Percentiles rank a stretch among this genome's conserved stretches.
phyloP scores from a whole-genome alignment of 2,113 vertebrate genomes.

The Manacus vitellinus region DNA sequence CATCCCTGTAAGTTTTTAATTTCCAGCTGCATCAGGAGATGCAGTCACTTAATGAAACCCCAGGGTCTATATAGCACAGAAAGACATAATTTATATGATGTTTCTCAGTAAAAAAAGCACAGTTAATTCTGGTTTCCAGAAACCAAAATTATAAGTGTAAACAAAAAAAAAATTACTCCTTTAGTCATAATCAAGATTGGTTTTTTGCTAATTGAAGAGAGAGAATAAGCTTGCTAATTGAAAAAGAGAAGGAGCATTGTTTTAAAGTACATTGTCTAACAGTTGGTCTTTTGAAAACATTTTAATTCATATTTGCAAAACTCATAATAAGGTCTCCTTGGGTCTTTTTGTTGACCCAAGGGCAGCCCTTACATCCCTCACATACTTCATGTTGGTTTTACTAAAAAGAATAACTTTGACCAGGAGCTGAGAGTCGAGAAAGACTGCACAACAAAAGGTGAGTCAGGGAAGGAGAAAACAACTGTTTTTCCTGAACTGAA shows the following conservation, averaged over 20 bases:
- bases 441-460: background rate
- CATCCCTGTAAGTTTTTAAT: background rate
- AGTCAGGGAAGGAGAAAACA: background rate
- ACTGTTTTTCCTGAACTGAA: background rate
- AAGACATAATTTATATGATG: background rate
- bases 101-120: background rate
- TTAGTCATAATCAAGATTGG: background rate
- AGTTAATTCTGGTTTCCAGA: background rate
- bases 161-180: background rate
- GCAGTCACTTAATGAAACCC: background rate
- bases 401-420: background rate
- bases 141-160: background rate
- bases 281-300: background rate
- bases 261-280: background rate
- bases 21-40: background rate
- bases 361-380: background rate
- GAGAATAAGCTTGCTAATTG: background rate
- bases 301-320: background rate
- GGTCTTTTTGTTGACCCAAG: background rate
- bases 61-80: background rate
- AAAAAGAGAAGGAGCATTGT: background rate
- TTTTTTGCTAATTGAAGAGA: background rate
- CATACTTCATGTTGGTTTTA: background rate
- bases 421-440: background rate
- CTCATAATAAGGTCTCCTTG: background rate